phyloP scores from a whole-genome alignment of 2,113 vertebrate species.

The Petroica traversi region DNA sequence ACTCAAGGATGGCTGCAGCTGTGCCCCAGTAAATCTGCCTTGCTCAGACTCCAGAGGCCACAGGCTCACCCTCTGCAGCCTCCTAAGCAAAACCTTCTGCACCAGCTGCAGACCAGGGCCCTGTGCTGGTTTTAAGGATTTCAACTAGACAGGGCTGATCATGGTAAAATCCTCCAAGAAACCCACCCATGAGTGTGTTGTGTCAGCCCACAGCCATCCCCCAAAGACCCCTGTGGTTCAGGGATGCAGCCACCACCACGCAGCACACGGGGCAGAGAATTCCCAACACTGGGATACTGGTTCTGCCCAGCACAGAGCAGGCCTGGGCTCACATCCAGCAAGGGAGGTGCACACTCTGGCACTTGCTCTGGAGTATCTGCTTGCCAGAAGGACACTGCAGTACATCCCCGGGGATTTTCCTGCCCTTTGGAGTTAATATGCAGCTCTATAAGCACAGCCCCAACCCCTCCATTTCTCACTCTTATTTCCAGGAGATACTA shows the following conservation, averaged over 20 bases:
- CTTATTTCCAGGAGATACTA: background rate
- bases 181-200: rapidly evolving
- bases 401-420: rapidly evolving
- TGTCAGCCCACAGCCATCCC: rapidly evolving
- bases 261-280: background rate
- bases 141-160: background rate
- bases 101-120: background rate
- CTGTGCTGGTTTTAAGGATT: background rate
- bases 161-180: background rate
- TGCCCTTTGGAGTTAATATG: background rate
- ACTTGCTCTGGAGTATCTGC: background rate
- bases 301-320: background rate
- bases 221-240: background rate
- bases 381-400: background rate
- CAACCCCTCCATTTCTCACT: background rate
- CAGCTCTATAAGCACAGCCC: background rate
- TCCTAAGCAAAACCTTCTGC: background rate
- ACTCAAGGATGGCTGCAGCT: conserved; percentile 23
- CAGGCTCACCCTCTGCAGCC: background rate
- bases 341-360: background rate
- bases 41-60: background rate
- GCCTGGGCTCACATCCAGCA: background rate
- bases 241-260: rapidly evolving
- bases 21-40: conserved; percentile 1
- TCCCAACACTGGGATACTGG: background rate